Evolutionary conservation across 2,113 vertebrate species (phyloP).

Genomic region (human (Homo sapiens)): GRCh38 chr13:35580001-35580500

Average conservation of each 20-base stretch:
- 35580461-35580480: neutral
- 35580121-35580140: neutral
- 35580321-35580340: neutral
- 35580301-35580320: neutral
- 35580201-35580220: neutral
- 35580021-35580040: neutral
- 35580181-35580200: neutral
- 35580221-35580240: neutral
- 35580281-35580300: neutral
- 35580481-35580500: slow-evolving; percentile 18
- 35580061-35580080: neutral
- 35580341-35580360: neutral
- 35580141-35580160: neutral
- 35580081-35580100: neutral
- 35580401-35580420: neutral
- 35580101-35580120: neutral
- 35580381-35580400: neutral
- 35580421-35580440: neutral
- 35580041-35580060: neutral
- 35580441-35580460: neutral
- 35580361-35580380: neutral
- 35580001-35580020: neutral
- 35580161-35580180: neutral
- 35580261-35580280: neutral
- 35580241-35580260: neutral